Conservation (phyloP, 2,888 invertebrate genomes). For the Galerucella calmariensis region DNA sequence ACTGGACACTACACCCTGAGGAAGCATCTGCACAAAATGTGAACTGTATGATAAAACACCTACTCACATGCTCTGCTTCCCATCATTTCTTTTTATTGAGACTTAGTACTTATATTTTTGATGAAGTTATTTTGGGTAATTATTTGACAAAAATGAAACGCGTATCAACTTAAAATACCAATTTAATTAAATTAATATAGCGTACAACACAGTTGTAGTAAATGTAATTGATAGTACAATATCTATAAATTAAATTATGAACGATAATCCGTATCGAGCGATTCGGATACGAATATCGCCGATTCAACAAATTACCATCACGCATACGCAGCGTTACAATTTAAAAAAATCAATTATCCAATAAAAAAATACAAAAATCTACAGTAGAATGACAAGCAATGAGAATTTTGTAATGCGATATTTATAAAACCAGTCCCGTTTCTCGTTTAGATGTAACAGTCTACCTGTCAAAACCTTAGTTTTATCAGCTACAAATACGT, state of each 20-base stretch:
- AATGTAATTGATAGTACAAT: slow-evolving; percentile 58
- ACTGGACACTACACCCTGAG: no score
- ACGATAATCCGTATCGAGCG: slow-evolving; percentile 56
- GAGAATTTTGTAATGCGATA: slow-evolving; percentile 60
- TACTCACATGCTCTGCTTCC: no score
- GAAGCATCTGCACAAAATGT: no score
- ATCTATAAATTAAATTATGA: slow-evolving; percentile 60
- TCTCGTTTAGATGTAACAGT: slow-evolving; percentile 4
- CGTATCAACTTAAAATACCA: slow-evolving; percentile 60
- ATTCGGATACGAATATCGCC: slow-evolving; percentile 51
- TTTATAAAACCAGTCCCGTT: slow-evolving; percentile 33
- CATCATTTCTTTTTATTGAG: no score
- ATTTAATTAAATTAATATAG: slow-evolving; percentile 65
- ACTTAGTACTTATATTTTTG: no score
- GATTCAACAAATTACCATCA: slow-evolving; percentile 55
- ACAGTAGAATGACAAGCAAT: slow-evolving; percentile 58
- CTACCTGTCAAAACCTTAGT: no score
- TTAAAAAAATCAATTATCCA: slow-evolving; percentile 55
- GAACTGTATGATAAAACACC: no score
- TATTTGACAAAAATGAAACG: slow-evolving; percentile 2
- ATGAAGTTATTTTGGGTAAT: no score
- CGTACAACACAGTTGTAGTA: slow-evolving; percentile 65
- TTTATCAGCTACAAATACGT: no score
- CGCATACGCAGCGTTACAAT: slow-evolving; percentile 51
- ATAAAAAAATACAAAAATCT: slow-evolving; percentile 66